Percentiles rank a stretch among this genome's conserved stretches.
phyloP scores from a whole-genome alignment of 1,140 invertebrate species.

The Maconellicoccus hirsutus region DNA sequence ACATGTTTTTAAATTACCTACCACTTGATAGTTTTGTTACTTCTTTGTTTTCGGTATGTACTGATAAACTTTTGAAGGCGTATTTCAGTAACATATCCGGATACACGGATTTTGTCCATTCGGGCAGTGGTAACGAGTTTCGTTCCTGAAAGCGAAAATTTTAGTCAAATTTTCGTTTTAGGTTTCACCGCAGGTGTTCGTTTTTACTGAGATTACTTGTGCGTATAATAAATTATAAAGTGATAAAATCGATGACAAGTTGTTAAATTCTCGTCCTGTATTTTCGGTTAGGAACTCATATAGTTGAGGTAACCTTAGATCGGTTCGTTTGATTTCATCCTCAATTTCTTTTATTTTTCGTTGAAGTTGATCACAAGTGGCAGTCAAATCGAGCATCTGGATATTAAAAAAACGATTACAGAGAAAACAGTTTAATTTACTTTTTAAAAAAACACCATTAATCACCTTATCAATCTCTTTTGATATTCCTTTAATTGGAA shows the following conservation, averaged over 20 bases:
- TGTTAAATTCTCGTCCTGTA: not conserved
- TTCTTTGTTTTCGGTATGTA: not conserved
- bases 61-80: not conserved
- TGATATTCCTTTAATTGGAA: slow-evolving; percentile 67
- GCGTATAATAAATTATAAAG: not conserved
- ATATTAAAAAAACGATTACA: not conserved
- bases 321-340: not conserved
- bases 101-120: slow-evolving; percentile 15
- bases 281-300: not conserved
- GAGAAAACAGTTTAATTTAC: not conserved
- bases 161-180: too few relatives aligned
- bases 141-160: slow-evolving; percentile 14
- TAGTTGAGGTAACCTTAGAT: not conserved
- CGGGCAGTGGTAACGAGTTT: slow-evolving; percentile 14
- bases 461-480: slow-evolving; percentile 53
- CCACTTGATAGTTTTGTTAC: not conserved
- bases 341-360: not conserved
- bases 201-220: not conserved
- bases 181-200: too few relatives aligned
- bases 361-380: not conserved
- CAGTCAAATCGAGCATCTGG: slow-evolving; percentile 1
- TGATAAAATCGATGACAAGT: not conserved
- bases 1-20: not conserved
- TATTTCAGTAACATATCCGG: not conserved
- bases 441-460: not conserved